Base-by-base conservation (phyloP, 2,797 vertebrate species). In the Mormyrops attenuatus region DNA sequence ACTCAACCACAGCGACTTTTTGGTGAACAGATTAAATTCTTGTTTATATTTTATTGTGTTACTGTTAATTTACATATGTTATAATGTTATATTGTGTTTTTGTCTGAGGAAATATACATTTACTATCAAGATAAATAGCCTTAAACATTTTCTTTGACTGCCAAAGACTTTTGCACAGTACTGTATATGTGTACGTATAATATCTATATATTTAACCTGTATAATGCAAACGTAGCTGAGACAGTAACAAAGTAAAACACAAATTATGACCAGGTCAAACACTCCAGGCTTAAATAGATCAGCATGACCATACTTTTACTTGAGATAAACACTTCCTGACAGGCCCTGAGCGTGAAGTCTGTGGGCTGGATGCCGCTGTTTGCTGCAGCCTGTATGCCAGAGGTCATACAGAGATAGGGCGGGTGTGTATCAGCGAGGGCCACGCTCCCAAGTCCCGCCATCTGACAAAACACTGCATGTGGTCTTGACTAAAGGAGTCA, bases 391-490 rank as follows among this genome's bases (percentile, higher is more conserved):
- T 30, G 52, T 26, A 0, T 63, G n/a, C 60, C 34, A 49, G 55
- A 89, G 80, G 47, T 69, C 57, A 89, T 22, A 44, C 34, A 22
- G 47, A 41, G 60, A 22, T 38, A 20, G 47, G 30, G 57, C 2
- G 92, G 30, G 92, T 92, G 93, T 92, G 85, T 30, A 20, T 7
- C 88, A 90, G 92, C 92, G 92, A 91, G 92, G 30, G 53, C 5
- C 91, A 92, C 91, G 92, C 92, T 93, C 95, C 92, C 92, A 93
- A 95, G 94, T 94, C 93, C 93, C 92, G 93, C 93, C 93, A 95
- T 95, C 96, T 96, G 93, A 95, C 95, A 94, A 95, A 95, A 94
- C 95, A 93, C 94, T 92, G 95, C 96, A 97, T 97, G 96, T 96
- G 97, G 96, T 94, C 80, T 90, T 93, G 94, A 94, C 94, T 94